Evolutionary conservation across 2,888 invertebrate species (phyloP).

Genomic region (Pantelozetes paolii): DNA sequence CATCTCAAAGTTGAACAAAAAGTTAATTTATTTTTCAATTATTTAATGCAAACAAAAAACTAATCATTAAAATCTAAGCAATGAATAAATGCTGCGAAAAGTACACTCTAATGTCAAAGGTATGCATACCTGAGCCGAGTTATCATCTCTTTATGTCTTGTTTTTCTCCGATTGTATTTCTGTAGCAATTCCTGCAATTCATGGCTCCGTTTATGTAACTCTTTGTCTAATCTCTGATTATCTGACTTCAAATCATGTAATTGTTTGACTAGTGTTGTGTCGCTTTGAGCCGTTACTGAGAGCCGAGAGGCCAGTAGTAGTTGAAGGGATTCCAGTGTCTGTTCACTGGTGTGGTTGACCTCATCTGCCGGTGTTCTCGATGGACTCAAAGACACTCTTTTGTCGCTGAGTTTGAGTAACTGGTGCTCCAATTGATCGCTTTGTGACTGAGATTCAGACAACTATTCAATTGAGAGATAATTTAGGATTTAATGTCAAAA

Average conservation of each 20-base stretch:
- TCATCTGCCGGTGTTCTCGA: background rate
- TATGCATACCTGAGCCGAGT: conserved; percentile 44
- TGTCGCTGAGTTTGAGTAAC: conserved; percentile 42
- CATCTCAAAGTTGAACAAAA: too few relatives aligned
- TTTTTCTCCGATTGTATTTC: conserved; percentile 46
- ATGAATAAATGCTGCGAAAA: too few relatives aligned
- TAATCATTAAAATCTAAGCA: too few relatives aligned
- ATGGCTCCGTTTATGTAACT: conserved; percentile 44
- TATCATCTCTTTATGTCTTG: conserved; percentile 45
- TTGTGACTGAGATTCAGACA: conserved; percentile 47
- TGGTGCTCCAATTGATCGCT: conserved; percentile 48
- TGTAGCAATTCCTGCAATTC: conserved; percentile 44
- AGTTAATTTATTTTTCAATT: too few relatives aligned
- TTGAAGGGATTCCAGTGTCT: background rate
- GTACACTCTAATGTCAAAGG: too few relatives aligned
- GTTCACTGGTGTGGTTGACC: background rate
- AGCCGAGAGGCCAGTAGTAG: conserved; percentile 12
- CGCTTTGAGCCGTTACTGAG: conserved; percentile 35
- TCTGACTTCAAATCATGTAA: conserved; percentile 45
- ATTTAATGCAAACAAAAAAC: too few relatives aligned
- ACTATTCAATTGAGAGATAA: conserved; percentile 33
- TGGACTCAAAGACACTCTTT: conserved; percentile 12
- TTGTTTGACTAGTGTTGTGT: conserved; percentile 45
- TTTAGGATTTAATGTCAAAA: background rate
- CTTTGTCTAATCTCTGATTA: conserved; percentile 44